phyloP scores from a whole-genome alignment of 2,113 vertebrate genomes.

The Macquaria ambigua region DNA sequence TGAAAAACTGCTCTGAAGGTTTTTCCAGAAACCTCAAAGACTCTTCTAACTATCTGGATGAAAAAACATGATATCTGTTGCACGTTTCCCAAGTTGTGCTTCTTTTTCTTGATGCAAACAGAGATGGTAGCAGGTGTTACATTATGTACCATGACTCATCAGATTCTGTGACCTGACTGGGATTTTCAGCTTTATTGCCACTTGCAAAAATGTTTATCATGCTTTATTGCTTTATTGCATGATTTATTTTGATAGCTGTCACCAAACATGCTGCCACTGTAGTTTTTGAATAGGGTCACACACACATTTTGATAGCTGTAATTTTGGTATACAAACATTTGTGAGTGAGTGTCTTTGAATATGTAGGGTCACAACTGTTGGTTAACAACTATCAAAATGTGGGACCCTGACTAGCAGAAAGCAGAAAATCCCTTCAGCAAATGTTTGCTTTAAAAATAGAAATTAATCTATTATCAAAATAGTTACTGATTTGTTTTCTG shows the following conservation, averaged over 20 bases:
- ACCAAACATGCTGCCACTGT: neutral
- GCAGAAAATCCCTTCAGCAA: too few species aligned
- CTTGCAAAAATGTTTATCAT: neutral
- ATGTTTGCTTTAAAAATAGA: neutral
- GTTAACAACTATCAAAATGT: too few species aligned
- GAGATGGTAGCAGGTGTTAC: neutral
- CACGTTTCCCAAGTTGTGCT: neutral
- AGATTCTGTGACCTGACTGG: neutral
- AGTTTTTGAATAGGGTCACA: neutral
- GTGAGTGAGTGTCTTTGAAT: neutral
- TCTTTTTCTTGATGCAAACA: neutral
- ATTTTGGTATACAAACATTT: neutral
- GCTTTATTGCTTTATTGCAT: neutral
- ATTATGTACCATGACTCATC: neutral
- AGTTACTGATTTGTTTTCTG: neutral
- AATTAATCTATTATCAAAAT: neutral
- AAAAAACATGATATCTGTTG: neutral
- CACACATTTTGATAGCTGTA: neutral
- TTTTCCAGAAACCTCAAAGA: neutral
- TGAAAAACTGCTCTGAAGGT: neutral
- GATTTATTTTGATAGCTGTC: neutral
- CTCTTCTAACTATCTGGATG: neutral
- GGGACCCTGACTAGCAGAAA: too few species aligned
- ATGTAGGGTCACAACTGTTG: too few species aligned
- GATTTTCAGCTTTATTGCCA: neutral